Percentiles rank a stretch among this genome's conserved stretches.
Conservation (phyloP, 2,113 vertebrate species). For the Rattus rattus region DNA sequence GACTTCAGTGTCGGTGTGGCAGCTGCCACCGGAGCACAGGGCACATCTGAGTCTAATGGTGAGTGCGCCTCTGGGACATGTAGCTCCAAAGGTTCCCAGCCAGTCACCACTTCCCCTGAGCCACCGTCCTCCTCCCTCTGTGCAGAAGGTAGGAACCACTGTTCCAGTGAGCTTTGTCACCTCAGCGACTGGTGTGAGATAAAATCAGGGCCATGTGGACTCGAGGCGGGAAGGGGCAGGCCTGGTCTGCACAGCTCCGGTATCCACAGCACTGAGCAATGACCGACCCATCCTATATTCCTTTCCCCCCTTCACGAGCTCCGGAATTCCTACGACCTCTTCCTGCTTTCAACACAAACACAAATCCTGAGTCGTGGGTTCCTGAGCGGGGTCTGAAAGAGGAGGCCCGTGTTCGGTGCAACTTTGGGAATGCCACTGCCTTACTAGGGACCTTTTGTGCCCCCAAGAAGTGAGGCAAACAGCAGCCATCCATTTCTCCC, state of each 20-base stretch:
- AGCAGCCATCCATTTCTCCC: background rate
- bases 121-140: background rate
- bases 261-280: rapidly evolving
- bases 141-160: no score
- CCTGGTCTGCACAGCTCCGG: background rate
- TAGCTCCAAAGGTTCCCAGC: background rate
- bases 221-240: rapidly evolving
- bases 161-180: rapidly evolving
- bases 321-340: rapidly evolving
- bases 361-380: background rate
- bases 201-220: rapidly evolving
- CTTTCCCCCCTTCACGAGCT: rapidly evolving
- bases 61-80: no score
- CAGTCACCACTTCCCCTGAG: background rate
- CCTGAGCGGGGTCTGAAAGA: no score
- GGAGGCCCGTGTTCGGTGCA: background rate
- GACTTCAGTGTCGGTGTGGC: background rate
- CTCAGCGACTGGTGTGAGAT: rapidly evolving
- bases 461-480: rapidly evolving
- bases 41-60: background rate
- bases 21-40: background rate
- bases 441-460: background rate
- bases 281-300: background rate
- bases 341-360: background rate
- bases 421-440: rapidly evolving